Evolutionary conservation across 2,888 invertebrate species (phyloP), one percentile per base, ranked within the genome.

Genomic region (Gymnosoma rotundatum): DNA sequence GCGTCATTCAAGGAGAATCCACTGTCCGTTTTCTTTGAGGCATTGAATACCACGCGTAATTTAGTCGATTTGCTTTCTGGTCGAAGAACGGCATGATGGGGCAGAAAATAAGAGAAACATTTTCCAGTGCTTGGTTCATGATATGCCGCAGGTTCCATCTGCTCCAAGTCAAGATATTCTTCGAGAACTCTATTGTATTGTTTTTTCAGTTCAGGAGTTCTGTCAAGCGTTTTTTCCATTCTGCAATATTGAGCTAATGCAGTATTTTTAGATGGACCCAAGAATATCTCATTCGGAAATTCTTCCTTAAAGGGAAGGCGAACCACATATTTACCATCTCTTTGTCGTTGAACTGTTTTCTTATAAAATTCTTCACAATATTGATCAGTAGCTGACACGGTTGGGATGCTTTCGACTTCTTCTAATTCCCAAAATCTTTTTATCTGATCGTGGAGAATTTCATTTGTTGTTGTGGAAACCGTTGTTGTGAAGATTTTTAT

Each of bases 371-470:
- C 45, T 16, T 45, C 2, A 16, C 45, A 45, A 14, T 12, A 45
- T 6, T 45, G 45, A 16, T 45, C 5, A 14, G 45, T 45, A 45
- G 2, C 45, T 45, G 1, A 45, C 2, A 45, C 45, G 5, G 16
- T 14, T 16, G 12, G 12, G 2, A 25, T 0, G 1, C 1, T 45
- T 14, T 75, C 66, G 10, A 50, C 52, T 12, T 74, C 54, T 54
- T 74, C 56, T 8, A 66, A 14, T 50, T 75, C 66, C 75, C 66
- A 66, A 32, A 66, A 75, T 12, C 12, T 64, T 38, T 56, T 54
- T 3, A 56, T 48, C 50, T 75, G 18, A 9, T 66, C 48, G 8
- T 56, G 54, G 20, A 48, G 25, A 66, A 64, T 16, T 5, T 48
- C 12, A 52, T 60, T 20, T 10, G 36, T n/a, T n/a, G 48, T 7